Evolutionary conservation across 2,113 vertebrate species (phyloP), one percentile per base, ranked within the genome.

Genomic region (Myanophis thanlyinensis): DNA sequence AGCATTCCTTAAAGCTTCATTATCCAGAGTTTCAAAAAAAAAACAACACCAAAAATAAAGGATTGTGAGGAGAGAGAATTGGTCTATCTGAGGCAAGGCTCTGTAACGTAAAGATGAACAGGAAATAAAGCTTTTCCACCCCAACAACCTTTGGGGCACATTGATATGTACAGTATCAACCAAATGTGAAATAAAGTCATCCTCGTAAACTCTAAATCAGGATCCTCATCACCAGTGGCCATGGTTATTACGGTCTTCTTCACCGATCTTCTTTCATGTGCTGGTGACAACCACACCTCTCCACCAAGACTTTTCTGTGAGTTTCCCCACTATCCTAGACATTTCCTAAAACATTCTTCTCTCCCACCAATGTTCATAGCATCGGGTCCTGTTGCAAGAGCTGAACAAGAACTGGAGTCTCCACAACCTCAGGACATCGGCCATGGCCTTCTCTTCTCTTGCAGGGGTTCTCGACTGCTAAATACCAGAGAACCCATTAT

Each of bases 1-100:
- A 46, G 80, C 59, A 46, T 51, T 85, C 51, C n/a, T 93, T 93
- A 93, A 93, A 93, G 92, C 92, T 93, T 93, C 89, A 54, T 86
- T 86, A 51, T 90, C 52, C 80, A 85, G 73, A 89, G 92, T 89
- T 80, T 62, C 27, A 59, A 89, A 92, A 59, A 7, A 88, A 22
- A 89, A 92, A 56, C 30, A 6, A 88, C n/a, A n/a, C n/a, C n/a
- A n/a, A n/a, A n/a, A n/a, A n/a, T n/a, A 44, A 49, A 62, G 20
- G 25, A 2, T n/a, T 40, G 48, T 35, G 40, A 40, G n/a, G 47
- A 62, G 7, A 84, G 40, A 87, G 35, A 80, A 49, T 47, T 40
- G n/a, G 53, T 92, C 87, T 89, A 27, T 35, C 22, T 2, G 5
- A 54, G 35, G 62, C 15, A 54, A 48, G 12, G 27, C 48, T 89